phyloP scores from a whole-genome alignment of 2,797 vertebrate genomes.

The Silurus lanzhouensis region DNA sequence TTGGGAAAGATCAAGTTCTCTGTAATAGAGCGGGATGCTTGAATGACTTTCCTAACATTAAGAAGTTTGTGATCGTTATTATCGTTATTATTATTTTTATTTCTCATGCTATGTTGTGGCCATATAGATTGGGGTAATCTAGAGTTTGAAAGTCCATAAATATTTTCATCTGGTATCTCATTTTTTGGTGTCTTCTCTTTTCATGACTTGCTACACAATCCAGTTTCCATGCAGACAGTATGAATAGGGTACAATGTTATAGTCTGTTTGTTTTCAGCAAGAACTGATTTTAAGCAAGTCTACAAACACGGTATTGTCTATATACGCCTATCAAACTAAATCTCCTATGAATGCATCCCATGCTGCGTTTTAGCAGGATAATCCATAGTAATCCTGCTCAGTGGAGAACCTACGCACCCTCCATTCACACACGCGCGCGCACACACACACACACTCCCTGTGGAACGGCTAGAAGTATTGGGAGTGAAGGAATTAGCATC shows the following conservation, averaged over 20 bases:
- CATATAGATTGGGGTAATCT: background rate
- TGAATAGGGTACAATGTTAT: background rate
- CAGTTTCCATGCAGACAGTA: background rate
- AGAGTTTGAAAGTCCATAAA: background rate
- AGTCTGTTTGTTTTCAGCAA: background rate
- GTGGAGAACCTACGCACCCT: constrained; percentile 31
- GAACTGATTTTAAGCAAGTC: background rate
- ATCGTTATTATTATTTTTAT: background rate
- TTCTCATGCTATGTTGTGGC: background rate
- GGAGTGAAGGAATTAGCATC: constrained; percentile 79
- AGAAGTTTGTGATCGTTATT: background rate
- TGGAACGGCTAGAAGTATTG: constrained; percentile 59
- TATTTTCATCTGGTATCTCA: background rate
- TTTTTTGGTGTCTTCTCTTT: background rate
- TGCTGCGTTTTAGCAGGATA: constrained; percentile 67
- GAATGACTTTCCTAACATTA: background rate
- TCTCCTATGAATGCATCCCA: no score
- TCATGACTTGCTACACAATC: background rate
- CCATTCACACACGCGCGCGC: background rate
- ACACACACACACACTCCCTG: constrained; percentile 44
- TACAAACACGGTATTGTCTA: background rate
- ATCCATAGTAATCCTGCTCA: constrained; percentile 75
- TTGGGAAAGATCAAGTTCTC: background rate
- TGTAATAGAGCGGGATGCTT: background rate
- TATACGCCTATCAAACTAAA: no score